Conservation (phyloP, 2,113 vertebrate genomes). For the Tragelaphus strepsiceros region DNA sequence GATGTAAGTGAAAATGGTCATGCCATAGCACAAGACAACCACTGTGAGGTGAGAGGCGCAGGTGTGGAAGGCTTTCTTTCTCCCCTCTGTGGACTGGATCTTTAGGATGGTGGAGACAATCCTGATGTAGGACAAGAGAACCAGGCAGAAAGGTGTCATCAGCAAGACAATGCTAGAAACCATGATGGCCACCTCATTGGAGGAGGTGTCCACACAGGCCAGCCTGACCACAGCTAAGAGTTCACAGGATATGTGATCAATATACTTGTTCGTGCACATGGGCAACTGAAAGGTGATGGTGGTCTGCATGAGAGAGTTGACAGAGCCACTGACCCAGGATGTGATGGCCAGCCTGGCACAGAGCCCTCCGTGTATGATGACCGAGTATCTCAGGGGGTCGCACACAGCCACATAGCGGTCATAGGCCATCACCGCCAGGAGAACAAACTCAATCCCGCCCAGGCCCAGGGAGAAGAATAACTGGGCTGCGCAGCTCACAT, state of each 20-base stretch:
- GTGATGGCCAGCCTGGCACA: neutral
- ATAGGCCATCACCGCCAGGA: too few species aligned
- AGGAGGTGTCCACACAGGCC: slow-evolving; percentile 37
- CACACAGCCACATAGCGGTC: too few species aligned
- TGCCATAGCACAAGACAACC: slow-evolving; percentile 39
- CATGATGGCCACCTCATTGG: neutral
- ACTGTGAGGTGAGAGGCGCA: slow-evolving; percentile 43
- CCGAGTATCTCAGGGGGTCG: neutral
- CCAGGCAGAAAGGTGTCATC: slow-evolving; percentile 19
- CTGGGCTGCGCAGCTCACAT: too few species aligned
- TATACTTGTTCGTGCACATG: neutral
- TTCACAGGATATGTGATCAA: slow-evolving; percentile 54
- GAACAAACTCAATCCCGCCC: too few species aligned
- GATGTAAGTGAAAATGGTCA: slow-evolving; percentile 57
- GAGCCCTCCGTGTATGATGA: neutral
- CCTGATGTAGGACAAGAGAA: slow-evolving; percentile 26
- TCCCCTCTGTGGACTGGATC: slow-evolving; percentile 28
- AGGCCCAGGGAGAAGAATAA: too few species aligned
- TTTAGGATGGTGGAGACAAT: slow-evolving; percentile 41
- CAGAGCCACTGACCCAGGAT: slow-evolving; percentile 22
- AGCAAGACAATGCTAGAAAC: too few species aligned
- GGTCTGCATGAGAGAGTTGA: neutral
- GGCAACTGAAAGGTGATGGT: slow-evolving; percentile 17
- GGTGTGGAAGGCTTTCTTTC: slow-evolving; percentile 35
- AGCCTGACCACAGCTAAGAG: slow-evolving; percentile 7